Evolutionary conservation across 2,113 vertebrate species (phyloP), one percentile per base, ranked within the genome.

Genomic region (Aix galericulata): DNA sequence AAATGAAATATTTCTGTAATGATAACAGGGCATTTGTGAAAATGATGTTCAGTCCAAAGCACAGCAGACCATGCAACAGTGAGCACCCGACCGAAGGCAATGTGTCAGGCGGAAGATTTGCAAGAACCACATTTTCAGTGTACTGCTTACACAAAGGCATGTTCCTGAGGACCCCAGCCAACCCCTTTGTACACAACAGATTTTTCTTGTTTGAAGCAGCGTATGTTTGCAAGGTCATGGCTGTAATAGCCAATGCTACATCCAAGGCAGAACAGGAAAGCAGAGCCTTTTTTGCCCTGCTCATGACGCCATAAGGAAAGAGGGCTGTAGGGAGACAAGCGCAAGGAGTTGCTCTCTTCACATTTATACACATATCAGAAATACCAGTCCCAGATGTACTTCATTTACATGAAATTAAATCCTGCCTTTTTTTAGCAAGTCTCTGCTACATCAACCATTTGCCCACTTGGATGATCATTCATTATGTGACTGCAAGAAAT

Each of bases 171-270:
- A 89, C 40, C 34, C 15, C 21, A 46, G 34, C 32, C 78, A 81
- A 80, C 6, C 32, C 26, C 31, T 2, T 5, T 63, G 46, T 38
- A 86, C 29, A 48, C 42, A 90, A 71, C 1, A 71, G 26, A 60
- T 84, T 81, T 78, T 86, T 90, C 72, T 90, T 78, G 31, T 71
- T 81, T 91, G 89, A 83, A 86, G 68, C 34, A 88, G 64, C n/a
- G 5, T 25, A 46, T 15, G 29, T 81, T 86, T 91, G 55, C 72
- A 66, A 86, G 42, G 88, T 62, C 31, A 52, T 67, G 26, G 56
- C 29, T 75, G 53, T 38, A 91, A 60, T 38, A 79, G 15, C 27
- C 85, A 80, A 86, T 27, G 31, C 40, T 46, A 87, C 31, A 73
- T 6, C 85, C 17, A 23, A 69, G 13, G 38, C 48, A 75, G 63